Base-by-base conservation (phyloP, 2,113 vertebrate genomes). In the Pithys albifrons region DNA sequence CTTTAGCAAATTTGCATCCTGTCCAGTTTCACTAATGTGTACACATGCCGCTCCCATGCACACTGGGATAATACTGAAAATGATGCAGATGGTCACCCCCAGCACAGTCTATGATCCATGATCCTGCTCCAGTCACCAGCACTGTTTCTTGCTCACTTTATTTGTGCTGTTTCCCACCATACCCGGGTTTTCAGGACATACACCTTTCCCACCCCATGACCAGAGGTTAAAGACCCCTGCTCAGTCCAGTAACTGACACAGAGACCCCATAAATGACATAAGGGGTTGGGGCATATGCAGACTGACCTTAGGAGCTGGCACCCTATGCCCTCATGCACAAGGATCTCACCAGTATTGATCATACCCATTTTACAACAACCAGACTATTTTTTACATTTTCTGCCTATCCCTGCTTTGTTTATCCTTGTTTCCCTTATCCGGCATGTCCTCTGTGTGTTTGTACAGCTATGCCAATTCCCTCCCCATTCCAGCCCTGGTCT, bases 1-100 rank as follows among this genome's bases (percentile, higher is more conserved):
- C 10, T 3, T 4, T 5, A 55, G 12, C 17, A 57, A 18, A 45
- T 73, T 74, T 14, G 10, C 45, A 70, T 5, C 12, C 41, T 17
- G 35, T 45, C 19, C 27, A 49, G 19, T 14, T 65, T 59, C 51
- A 51, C 33, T 13, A 33, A 5, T 0, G 0, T n/a, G 41, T 18
- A 35, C 12, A 58, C 4, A 3, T 2, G 4, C 6, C 4, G 18
- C 4, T 4, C 3, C 2, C 16, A 8, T 1, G 4, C 52, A 43
- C 23, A 35, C 14, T 25, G 17, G 58, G 23, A 17, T 41, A 41
- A 14, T 41, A 41, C 20, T n/a, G 15, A 35, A 15, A 11, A 43
- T n/a, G 10, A n/a, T 14, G 51, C 31, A 75, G 45, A 18, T 35
- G 16, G 10, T 28, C 3, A 6, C 12, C 19, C 25, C 24, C 39